phyloP scores from a whole-genome alignment of 2,113 vertebrate species.

The Chaetura pelagica region DNA sequence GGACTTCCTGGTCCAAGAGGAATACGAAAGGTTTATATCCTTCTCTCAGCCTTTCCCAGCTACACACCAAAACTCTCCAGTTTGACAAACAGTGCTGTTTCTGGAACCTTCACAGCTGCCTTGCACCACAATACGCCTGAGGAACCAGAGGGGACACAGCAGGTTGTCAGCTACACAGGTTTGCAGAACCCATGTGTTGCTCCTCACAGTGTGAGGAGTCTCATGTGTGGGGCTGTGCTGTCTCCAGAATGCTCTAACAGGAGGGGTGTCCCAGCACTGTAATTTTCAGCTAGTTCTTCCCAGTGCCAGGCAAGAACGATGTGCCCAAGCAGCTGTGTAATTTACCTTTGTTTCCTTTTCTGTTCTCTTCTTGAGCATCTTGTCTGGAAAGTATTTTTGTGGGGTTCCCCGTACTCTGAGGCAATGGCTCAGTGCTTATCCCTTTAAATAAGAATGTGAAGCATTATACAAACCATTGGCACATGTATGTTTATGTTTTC shows the following conservation, averaged over 20 bases:
- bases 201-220: background rate
- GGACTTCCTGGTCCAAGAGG: background rate
- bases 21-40: background rate
- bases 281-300: background rate
- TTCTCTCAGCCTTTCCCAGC: background rate
- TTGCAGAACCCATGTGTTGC: accelerated
- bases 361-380: background rate
- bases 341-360: background rate
- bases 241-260: background rate
- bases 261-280: background rate
- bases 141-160: background rate
- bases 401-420: background rate
- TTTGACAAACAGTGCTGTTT: background rate
- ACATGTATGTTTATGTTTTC: background rate
- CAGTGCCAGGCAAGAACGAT: background rate
- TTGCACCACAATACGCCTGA: background rate
- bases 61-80: background rate
- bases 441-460: background rate
- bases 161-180: background rate
- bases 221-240: background rate
- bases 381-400: background rate
- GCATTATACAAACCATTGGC: background rate
- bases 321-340: background rate
- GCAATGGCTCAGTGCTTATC: background rate
- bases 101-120: background rate